Base-by-base conservation (phyloP, 2,113 vertebrate genomes). In the Calidris pygmaea region DNA sequence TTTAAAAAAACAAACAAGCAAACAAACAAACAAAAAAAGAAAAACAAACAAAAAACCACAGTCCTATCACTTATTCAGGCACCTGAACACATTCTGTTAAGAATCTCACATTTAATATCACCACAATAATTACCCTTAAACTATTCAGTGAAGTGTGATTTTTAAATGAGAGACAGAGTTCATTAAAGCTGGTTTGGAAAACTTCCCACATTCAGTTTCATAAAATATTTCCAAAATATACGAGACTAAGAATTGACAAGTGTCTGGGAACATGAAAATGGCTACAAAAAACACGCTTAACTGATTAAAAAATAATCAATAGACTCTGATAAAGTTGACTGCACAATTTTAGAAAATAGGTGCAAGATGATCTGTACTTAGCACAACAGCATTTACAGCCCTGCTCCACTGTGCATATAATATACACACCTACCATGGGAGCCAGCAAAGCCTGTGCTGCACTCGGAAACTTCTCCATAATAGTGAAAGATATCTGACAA, bases 401-500 rank as follows among this genome's bases (percentile, higher is more conserved):
- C 7, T 29, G 12, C 70, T 92, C 14, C 10, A 7, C 20, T 30
- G 15, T 15, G 5, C 12, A 23, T 15, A 6, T 10, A 29, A n/a
- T 3, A 29, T 0, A 52, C 21, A n/a, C 7, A n/a, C 12, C 32
- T n/a, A 32, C 20, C 43, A 35, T 0, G 12, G 43, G 59, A 35
- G n/a, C 39, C 1, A 1, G 27, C 1, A 1, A 32, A 83, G 32
- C 27, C 37, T 4, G 0, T 29, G 47, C 52, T 74, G n/a, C 37
- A 4, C 71, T 79, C 55, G 30, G 19, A 75, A 75, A 47, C 8
- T 30, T 48, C 53, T 58, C 19, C 23, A 4, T 16, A 58, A 26
- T 5, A n/a, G 4, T 63, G 41, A 39, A 74, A 74, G 50, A 17
- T 43, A 39, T 3, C 53, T 58, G 55, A 90, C n/a, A 68, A 62